Evolutionary conservation across 2,888 invertebrate genomes (phyloP), one percentile per base, ranked within the genome.

Genomic region (Baronia brevicornis): DNA sequence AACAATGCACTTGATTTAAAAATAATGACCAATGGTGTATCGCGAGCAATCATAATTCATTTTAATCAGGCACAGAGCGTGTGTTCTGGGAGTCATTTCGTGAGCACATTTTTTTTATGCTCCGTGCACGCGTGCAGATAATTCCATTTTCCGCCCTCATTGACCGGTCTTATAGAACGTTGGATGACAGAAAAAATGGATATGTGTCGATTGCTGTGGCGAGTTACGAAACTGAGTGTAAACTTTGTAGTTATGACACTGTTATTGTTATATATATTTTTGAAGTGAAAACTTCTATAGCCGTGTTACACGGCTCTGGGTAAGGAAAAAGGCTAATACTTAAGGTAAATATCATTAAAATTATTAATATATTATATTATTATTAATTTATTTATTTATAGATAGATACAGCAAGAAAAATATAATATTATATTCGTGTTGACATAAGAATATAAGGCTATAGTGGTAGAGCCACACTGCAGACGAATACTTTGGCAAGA

Each of bases 1-100:
- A 48, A 47, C 50, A 48, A 44, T 60, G 53, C 58, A 56, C 63
- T 61, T 78, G 72, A 79, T 79, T 73, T 70, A 77, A 68, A 77
- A 75, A 78, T 79, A 79, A 79, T 77, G 62, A 72, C 61, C 58
- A 55, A 60, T 60, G 59, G 56, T 54, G 60, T 57, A 62, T 56
- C 53, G 62, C 57, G 46, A 59, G 61, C 65, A 65, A 69, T 60
- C 60, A 64, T 69, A 65, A 69, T 66, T 64, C 60, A 62, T 66
- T 60, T 67, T 67, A 72, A 71, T 69, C 66, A 62, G 56, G 33
- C 44, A 43, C 44, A 44, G 45, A 54, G 50, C 44, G 49, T 59
- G 51, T 63, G 60, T 60, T 60, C 54, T 36, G 38, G n/a, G n/a
- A 43, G 53, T 50, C 53, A 46, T 58, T 57, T 57, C 53, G 43